These are phyloP conservation scores for Octodon degus DNA, from an alignment of 2,113 vertebrate genomes.

Conservation along the genomic window DNA sequence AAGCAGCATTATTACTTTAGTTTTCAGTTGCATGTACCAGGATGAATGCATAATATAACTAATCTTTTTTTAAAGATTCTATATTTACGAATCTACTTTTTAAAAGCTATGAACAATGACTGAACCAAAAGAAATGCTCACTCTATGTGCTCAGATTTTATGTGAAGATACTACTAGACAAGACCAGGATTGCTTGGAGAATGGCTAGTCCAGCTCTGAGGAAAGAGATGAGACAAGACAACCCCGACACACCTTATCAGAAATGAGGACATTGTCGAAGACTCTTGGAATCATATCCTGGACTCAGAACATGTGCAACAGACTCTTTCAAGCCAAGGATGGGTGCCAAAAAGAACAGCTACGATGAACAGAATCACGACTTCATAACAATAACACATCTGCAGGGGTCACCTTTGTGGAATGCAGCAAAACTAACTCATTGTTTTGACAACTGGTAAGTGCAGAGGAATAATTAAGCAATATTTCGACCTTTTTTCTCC, in stretches of 20 bases:
- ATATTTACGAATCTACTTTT: background rate
- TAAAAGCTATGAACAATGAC: background rate
- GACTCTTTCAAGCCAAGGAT: background rate
- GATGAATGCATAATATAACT: background rate
- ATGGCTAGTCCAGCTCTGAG: background rate
- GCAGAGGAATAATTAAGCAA: background rate
- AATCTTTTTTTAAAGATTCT: background rate
- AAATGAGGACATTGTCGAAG: background rate
- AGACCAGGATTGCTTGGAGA: background rate
- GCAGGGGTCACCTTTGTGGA: background rate
- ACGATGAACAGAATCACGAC: background rate
- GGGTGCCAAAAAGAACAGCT: background rate
- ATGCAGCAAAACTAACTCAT: background rate
- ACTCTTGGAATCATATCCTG: background rate
- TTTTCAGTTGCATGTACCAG: background rate
- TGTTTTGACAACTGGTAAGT: background rate
- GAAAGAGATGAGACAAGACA: background rate
- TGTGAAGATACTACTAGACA: background rate
- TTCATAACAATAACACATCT: background rate
- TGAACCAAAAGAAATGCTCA: background rate
- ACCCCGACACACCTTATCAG: background rate
- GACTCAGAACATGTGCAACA: background rate
- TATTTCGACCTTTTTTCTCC: background rate
- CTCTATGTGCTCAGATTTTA: background rate
- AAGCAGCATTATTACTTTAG: background rate